Base-by-base conservation (phyloP, 2,113 vertebrate genomes). In the Cranoglanis bouderius region DNA sequence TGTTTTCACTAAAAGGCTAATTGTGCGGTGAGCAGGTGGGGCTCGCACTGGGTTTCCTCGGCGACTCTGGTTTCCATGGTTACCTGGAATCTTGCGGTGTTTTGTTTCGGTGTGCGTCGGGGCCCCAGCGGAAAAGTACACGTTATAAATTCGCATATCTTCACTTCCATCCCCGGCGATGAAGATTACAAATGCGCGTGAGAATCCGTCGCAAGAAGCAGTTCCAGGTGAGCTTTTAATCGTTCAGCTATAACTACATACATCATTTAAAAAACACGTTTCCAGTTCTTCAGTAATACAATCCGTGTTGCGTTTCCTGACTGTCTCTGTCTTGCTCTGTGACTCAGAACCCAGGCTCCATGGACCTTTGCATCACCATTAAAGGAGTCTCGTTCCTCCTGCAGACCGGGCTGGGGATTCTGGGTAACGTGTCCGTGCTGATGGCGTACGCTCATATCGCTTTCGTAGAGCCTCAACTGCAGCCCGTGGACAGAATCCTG, bases 351-450 rank as follows among this genome's bases (percentile, higher is more conserved):
- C 55, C 38, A 49, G 84, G 38, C 78, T 67, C 80, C 43, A 96
- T 96, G 96, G 96, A 96, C 91, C 94, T 96, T 26, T 96, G 96
- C 87, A 87, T 95, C 83, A 92, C 95, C 90, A 95, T 96, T 92
- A 96, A 96, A 93, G 96, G 96, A 4, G 94, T 96, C 53, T 96
- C 96, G 89, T 96, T 96, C 93, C 94, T 96, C 84, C 86, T 96
- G 91, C 96, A 96, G 90, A 94, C 96, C 14, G 94, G 94, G 35
- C 29, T 96, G 63, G 96, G 96, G 82, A 91, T 95, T 86, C 86
- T 96, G 80, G 95, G 94, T 32, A 96, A 96, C 91, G 9, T 85
- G 0, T 85, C 94, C 87, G 95, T 96, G 82, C 94, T 96, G 86
- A 70, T 95, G 86, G 94, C 94, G 0, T 96, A 96, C 3, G 38